These are phyloP conservation scores for Loripinus fragilis DNA, from an alignment of 2,888 invertebrate genomes.

Conservation along the genomic window DNA sequence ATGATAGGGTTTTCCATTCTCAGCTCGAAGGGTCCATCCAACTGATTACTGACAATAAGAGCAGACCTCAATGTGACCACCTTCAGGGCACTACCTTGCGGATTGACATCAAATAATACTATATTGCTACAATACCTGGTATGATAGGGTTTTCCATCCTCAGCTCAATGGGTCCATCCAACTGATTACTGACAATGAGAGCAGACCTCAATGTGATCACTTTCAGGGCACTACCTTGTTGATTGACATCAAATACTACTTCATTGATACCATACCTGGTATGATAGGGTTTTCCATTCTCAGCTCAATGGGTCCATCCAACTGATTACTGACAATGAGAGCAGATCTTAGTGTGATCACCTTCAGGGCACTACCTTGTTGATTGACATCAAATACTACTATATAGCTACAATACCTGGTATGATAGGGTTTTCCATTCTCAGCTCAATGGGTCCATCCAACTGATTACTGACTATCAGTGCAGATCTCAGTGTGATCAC, in stretches of 20 bases:
- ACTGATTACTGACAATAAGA: slow-evolving; percentile 89
- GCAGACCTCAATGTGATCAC: slow-evolving; percentile 96
- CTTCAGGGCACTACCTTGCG: slow-evolving; percentile 97
- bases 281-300: slow-evolving; percentile 86
- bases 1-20: slow-evolving; percentile 86
- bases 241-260: slow-evolving; percentile 94
- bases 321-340: slow-evolving; percentile 89
- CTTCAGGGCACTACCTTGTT: slow-evolving; percentile 97
- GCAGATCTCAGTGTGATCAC: slow-evolving; percentile 96
- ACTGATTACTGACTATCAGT: slow-evolving; percentile 89
- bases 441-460: slow-evolving; percentile 85
- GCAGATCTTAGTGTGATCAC: slow-evolving; percentile 97
- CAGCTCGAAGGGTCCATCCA: slow-evolving; percentile 85
- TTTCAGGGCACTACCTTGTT: slow-evolving; percentile 97
- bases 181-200: slow-evolving; percentile 89
- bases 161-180: slow-evolving; percentile 85
- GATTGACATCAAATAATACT: slow-evolving; percentile 94
- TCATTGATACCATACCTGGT: slow-evolving; percentile 85
- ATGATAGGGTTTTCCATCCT: slow-evolving; percentile 86
- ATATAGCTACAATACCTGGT: slow-evolving; percentile 85
- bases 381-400: slow-evolving; percentile 94
- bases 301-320: slow-evolving; percentile 85
- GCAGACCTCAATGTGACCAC: slow-evolving; percentile 96
- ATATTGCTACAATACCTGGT: slow-evolving; percentile 72
- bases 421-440: slow-evolving; percentile 86